These are phyloP conservation scores for Cyphomyrmex costatus DNA, from an alignment of 1,140 invertebrate species.

Conservation along the genomic window DNA sequence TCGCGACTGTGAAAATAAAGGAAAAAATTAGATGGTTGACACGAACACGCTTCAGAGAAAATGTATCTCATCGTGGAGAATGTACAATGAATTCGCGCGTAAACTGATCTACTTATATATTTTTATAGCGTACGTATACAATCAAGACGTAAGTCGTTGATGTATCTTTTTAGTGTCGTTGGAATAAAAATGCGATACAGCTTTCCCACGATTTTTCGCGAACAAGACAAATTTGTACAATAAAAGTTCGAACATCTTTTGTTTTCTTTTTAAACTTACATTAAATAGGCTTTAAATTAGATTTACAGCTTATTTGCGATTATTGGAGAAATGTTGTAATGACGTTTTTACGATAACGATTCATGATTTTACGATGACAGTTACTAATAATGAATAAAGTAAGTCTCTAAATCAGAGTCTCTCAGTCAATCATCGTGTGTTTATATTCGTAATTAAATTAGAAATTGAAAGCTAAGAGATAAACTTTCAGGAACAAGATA, in stretches of 20 bases:
- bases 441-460: neutral
- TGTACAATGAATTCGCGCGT: slow-evolving; percentile 27
- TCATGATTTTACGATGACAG: neutral
- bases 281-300: neutral
- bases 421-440: neutral
- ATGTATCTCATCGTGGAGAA: slow-evolving; percentile 16
- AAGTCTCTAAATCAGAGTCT: neutral
- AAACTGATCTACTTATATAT: slow-evolving; percentile 5
- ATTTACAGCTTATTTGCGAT: neutral
- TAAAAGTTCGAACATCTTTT: neutral
- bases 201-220: slow-evolving; percentile 28
- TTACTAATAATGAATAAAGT: neutral
- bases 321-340: slow-evolving; percentile 1
- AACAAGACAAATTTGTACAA: neutral
- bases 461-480: neutral
- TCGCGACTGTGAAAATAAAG: slow-evolving; percentile 29
- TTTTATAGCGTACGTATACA: neutral
- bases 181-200: neutral
- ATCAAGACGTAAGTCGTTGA: neutral
- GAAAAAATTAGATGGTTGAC: slow-evolving; percentile 11
- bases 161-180: neutral
- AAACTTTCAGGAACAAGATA: neutral
- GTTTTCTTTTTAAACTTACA: neutral
- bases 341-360: neutral
- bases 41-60: slow-evolving; percentile 10